A percentile compares a stretch with the other conserved stretches of the same genome.
Evolutionary conservation across 1,140 invertebrate species (phyloP).

Genomic region (Agraylea sexmaculata): DNA sequence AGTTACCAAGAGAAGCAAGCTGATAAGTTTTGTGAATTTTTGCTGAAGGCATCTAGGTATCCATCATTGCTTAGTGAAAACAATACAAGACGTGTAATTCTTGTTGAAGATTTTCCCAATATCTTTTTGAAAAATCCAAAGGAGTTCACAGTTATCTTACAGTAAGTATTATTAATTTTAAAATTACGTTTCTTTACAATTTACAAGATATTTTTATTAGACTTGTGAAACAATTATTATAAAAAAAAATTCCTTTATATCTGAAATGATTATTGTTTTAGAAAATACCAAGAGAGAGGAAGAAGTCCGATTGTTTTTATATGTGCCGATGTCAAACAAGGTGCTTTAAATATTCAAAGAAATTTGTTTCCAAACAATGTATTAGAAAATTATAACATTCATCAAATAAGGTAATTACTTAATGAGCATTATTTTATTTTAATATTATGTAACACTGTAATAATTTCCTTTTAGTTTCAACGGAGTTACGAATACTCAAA

Average conservation of each 20-base stretch:
- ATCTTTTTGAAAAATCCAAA: conserved; percentile 45
- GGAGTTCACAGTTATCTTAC: conserved; percentile 48
- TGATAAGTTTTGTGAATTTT: conserved; percentile 53
- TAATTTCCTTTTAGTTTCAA: conserved; percentile 45
- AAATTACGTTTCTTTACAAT: conserved; percentile 7
- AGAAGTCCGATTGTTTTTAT: conserved; percentile 59
- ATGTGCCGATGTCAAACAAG: conserved; percentile 50
- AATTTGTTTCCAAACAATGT: conserved; percentile 51
- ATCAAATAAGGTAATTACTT: conserved; percentile 43
- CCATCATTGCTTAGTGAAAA: conserved; percentile 44
- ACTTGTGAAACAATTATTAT: background rate
- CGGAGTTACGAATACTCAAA: conserved; percentile 45
- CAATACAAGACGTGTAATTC: conserved; percentile 43
- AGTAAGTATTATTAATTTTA: conserved; percentile 38
- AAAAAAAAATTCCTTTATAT: conserved; percentile 9
- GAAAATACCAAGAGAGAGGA: conserved; percentile 47
- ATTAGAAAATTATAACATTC: conserved; percentile 46
- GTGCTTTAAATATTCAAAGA: conserved; percentile 43
- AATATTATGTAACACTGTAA: conserved; percentile 7
- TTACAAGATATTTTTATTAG: conserved; percentile 10
- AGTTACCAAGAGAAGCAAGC: conserved; percentile 42
- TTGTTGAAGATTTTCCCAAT: conserved; percentile 70
- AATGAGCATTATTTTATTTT: conserved; percentile 19
- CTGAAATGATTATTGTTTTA: conserved; percentile 29
- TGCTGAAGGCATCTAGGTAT: conserved; percentile 55